Evolutionary conservation across 2,888 invertebrate genomes (phyloP), one percentile per base, ranked within the genome.

Genomic region (Phorcus lineatus): DNA sequence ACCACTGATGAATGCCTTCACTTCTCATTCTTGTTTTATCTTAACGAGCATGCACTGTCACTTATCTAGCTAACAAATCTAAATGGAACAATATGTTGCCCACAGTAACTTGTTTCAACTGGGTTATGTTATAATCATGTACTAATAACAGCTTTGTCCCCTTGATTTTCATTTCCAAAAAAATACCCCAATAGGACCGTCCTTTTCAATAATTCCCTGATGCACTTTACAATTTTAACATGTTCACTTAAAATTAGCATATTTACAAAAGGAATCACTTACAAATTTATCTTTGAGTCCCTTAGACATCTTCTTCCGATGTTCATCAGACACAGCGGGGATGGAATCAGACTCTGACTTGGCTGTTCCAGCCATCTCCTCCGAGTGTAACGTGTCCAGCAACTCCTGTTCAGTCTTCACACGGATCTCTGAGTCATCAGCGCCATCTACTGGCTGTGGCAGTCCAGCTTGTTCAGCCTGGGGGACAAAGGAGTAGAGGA

Each of bases 381-480:
- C 91, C 19, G 87, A 86, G 62, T 87, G 84, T 24, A 89, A 83
- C 53, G 87, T 82, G 75, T 87, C 84, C 76, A 89, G 87, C 53
- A 90, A 82, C 40, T 86, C 82, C 80, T 92, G 87, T 81, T 87
- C 85, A 55, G 90, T 81, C 78, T 88, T 86, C 22, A 88, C 83
- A 54, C 80, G 82, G 54, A 84, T 81, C 7, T 88, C 89, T 1
- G 88, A 82, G 66, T 84, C 83, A 79, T 90, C 90, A 36, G 82
- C 82, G 19, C 85, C 84, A 1, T 83, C 83, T 16, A 83, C 84
- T 40, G 90, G 89, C 11, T 83, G 82, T 22, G 91, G 91, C 19
- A 92, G 86, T 7, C 91, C 91, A 78, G 87, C 89, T 24, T 88
- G 81, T 22, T 87, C 86, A 74, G 91, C 90, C 91, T 91, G 79